Evolutionary conservation across 1,140 invertebrate species (phyloP).

Genomic region (Steinernema feltiae): DNA sequence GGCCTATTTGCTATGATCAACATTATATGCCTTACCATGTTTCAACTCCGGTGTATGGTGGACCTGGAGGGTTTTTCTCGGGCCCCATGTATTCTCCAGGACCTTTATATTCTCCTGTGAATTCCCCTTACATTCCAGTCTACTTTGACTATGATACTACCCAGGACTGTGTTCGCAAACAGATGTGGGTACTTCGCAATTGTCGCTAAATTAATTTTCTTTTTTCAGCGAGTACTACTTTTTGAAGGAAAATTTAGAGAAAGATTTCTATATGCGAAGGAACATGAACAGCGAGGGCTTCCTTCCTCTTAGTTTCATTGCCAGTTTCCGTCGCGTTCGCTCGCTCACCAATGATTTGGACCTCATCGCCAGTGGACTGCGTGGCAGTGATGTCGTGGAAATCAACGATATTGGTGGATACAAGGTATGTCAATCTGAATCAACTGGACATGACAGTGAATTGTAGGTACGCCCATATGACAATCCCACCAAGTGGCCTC

Average conservation of each 20-base stretch:
- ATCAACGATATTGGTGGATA: constrained; percentile 29
- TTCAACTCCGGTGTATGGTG: no score
- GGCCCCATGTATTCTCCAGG: background rate
- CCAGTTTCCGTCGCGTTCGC: constrained; percentile 89
- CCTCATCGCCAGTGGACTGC: constrained; percentile 66
- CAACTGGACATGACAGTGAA: background rate
- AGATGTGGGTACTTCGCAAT: constrained; percentile 47
- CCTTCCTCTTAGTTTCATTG: constrained; percentile 82
- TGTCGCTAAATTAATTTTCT: background rate
- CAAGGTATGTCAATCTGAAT: background rate
- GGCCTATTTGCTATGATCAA: no score
- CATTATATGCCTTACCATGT: no score
- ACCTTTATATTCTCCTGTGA: background rate
- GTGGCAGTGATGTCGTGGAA: constrained; percentile 52
- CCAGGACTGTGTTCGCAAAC: constrained; percentile 50
- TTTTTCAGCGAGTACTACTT: constrained; percentile 94
- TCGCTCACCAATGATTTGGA: constrained; percentile 76
- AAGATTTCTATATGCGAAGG: constrained; percentile 88
- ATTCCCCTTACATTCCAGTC: constrained; percentile 5
- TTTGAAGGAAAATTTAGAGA: constrained; percentile 86
- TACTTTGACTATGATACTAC: constrained; percentile 39
- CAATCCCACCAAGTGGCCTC: constrained; percentile 38
- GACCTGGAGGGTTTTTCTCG: no score
- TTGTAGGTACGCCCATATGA: constrained; percentile 31
- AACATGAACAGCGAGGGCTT: constrained; percentile 92